Evolutionary conservation across 2,888 invertebrate genomes (phyloP), one percentile per base, ranked within the genome.

Genomic region (Fragum fragum): DNA sequence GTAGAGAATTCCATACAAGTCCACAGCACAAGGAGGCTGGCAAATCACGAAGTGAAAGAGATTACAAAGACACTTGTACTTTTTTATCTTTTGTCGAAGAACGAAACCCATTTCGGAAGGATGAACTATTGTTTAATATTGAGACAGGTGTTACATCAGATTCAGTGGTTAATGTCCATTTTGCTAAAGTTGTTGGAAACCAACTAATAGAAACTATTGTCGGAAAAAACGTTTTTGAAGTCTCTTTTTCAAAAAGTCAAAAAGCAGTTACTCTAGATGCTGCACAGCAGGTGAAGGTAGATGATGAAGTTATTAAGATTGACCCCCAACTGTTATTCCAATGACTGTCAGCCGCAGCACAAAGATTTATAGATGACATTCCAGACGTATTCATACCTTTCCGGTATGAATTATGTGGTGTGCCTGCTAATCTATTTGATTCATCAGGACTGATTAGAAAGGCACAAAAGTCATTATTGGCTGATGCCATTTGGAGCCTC

Each of bases 391-490:
- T n/a, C n/a, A n/a, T n/a, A n/a, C n/a, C n/a, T n/a, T 78, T 88
- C 63, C 59, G 79, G 53, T 89, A 80, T 79, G 87, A 88, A 68
- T 73, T 83, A 9, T 84, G 73, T 61, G 69, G 59, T 21, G 1
- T 66, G 53, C 87, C 85, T 3, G 59, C 66, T 29, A 23, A 61
- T 7, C 26, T 42, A 2, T 69, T 55, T n/a, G 66, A 57, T 36
- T n/a, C 61, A 76, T 39, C 75, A 75, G 79, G 76, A 11, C 39
- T 82, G 2, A 68, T 73, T 55, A 75, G 84, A 74, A 52, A 79
- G 63, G 73, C 87, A 32, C 70, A 82, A 16, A 89, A 87, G 55
- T 57, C 85, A 23, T 21, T 21, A 18, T 77, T 88, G 47, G 88
- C 87, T 39, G 81, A 89, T 59, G 79, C 76, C 2, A 74, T 89